A percentile compares a stretch with the other conserved stretches of the same genome.
Evolutionary conservation across 2,888 invertebrate genomes (phyloP).

Genomic region (Dilophus febrilis): DNA sequence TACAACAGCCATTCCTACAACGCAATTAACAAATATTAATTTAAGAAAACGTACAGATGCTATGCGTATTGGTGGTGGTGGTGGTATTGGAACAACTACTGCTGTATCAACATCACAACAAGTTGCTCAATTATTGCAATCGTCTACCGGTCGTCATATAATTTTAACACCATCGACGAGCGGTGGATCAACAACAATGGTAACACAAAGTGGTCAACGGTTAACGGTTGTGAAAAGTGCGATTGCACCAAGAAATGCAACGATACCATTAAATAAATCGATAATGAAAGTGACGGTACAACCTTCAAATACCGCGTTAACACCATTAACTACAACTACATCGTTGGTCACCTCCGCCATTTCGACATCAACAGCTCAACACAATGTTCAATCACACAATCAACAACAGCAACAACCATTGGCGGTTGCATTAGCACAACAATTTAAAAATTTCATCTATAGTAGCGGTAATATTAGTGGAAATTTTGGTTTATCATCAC

Average conservation of each 20-base stretch:
- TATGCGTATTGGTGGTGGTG: too few relatives aligned
- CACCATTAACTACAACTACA: slow-evolving; percentile 8
- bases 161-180: slow-evolving; percentile 37
- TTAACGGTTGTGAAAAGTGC: slow-evolving; percentile 34
- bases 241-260: background rate
- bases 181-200: slow-evolving; percentile 28
- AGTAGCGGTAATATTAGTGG: slow-evolving; percentile 4
- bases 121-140: slow-evolving; percentile 51
- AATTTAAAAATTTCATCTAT: slow-evolving; percentile 18
- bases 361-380: slow-evolving; percentile 1
- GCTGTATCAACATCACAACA: slow-evolving; percentile 9
- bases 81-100: too few relatives aligned
- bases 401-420: slow-evolving; percentile 13
- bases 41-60: slow-evolving; percentile 25
- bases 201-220: slow-evolving; percentile 38
- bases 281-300: slow-evolving; percentile 23
- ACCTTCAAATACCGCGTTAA: slow-evolving; percentile 15
- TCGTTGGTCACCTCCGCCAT: slow-evolving; percentile 3
- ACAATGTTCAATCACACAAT: slow-evolving; percentile 8
- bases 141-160: slow-evolving; percentile 50
- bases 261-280: slow-evolving; percentile 2
- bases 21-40: slow-evolving; percentile 11
- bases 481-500: background rate
- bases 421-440: slow-evolving; percentile 27
- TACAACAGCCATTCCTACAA: slow-evolving; percentile 18